Base-by-base conservation (phyloP, 2,113 vertebrate genomes). In the Abramis brama region DNA sequence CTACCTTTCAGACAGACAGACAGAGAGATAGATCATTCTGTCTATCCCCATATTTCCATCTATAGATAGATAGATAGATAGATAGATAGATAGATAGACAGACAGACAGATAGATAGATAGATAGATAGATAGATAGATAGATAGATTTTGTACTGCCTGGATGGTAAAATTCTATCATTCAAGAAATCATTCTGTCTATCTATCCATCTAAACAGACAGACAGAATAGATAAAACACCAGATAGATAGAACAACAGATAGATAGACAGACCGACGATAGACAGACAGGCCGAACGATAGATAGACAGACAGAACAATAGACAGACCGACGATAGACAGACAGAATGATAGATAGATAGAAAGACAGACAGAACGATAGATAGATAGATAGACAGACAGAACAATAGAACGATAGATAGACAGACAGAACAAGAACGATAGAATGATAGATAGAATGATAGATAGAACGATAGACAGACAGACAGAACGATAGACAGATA, bases 31-130 rank as follows among this genome's bases (percentile, higher is more conserved):
- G 17, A 57, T 21, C 19, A 0, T 57, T 21, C 17, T 55, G 52
- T 19, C 17, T 19, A 55, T 55, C 2, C 17, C 19, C 4, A 52
- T 50, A 50, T 50, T 4, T 52, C 4, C 17, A 52, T 50, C 47
- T 15, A 50, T 50, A 30, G 2, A 59, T 8, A 57, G 19, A 21
- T 8, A 57, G 21, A 21, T 23, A 3, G 2, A 23, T 0, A 62
- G 11, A 64, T 0, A 6, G 60, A 64, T 0, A 12, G n/a, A 62
- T 2, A 25, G 10, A 62, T 0, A 4, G 4, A 50, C 0, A 50
- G 7, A 50, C 0, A 7, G 7, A 43, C 1, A 12, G 5, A 64
- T 12, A 2, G 10, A 47, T 0, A 47, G 45, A 47, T 0, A 10
- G 43, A 45, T 2, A 45, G 45, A 45, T 0, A 45, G 45, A 47